A percentile compares a stretch with the other conserved stretches of the same genome.
Conservation (phyloP, 2,113 vertebrate genomes). For the Lophura nycthemera region DNA sequence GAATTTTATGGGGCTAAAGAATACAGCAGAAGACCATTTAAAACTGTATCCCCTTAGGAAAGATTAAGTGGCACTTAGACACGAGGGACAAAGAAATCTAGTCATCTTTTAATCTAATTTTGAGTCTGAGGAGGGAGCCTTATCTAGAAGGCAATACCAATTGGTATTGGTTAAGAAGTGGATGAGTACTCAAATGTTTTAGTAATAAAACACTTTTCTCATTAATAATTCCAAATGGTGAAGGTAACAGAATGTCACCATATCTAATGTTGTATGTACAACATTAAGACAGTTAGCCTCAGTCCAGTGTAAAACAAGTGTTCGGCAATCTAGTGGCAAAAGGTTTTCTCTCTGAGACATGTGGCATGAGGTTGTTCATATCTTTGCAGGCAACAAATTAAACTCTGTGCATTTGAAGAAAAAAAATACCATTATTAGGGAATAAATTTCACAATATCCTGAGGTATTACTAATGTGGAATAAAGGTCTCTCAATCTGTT, state of each 20-base stretch:
- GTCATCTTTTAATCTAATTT: background rate
- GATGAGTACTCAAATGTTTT: background rate
- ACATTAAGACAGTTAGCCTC: background rate
- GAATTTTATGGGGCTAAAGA: background rate
- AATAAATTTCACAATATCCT: conserved; percentile 11
- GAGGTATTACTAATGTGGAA: background rate
- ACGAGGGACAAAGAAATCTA: background rate
- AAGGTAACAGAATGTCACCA: background rate
- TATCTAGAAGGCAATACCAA: background rate
- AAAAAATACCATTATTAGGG: background rate
- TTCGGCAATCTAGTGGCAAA: background rate
- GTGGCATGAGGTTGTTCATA: background rate
- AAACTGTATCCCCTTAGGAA: background rate
- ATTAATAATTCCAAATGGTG: background rate
- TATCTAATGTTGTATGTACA: background rate
- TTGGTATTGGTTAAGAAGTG: background rate
- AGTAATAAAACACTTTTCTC: background rate
- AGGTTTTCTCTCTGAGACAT: too few species aligned
- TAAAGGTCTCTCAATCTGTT: background rate
- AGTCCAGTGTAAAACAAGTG: background rate
- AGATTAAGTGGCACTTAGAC: background rate
- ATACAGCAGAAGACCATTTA: background rate
- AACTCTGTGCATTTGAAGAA: background rate
- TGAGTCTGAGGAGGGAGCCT: background rate
- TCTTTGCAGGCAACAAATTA: background rate